These are phyloP conservation scores for Acanthoscelides obtectus DNA, from an alignment of 2,888 invertebrate genomes.

Conservation along the genomic window DNA sequence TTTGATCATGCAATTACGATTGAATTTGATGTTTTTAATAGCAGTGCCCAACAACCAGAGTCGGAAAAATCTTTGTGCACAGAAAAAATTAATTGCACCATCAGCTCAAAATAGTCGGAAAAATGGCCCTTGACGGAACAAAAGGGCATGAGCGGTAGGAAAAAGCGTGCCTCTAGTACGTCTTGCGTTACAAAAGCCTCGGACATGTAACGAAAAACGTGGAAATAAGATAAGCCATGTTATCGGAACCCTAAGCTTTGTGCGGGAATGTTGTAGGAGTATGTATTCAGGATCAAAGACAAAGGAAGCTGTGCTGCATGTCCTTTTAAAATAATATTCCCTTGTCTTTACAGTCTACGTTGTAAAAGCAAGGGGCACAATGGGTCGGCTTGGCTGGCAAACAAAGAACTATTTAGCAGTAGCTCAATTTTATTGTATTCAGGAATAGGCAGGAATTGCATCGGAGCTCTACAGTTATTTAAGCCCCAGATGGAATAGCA, in stretches of 20 bases:
- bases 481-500: too few relatives aligned
- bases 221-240: not conserved
- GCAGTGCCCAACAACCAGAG: too few relatives aligned
- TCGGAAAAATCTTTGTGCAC: too few relatives aligned
- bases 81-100: too few relatives aligned
- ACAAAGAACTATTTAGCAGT: not conserved
- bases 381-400: not conserved
- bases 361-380: not conserved
- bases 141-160: not conserved
- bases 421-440: not conserved
- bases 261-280: not conserved
- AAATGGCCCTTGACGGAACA: not conserved
- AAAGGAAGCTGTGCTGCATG: not conserved
- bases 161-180: not conserved
- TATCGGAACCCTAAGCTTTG: not conserved
- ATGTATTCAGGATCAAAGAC: conserved; percentile 1
- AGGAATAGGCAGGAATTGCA: not conserved
- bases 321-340: not conserved
- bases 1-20: too few relatives aligned
- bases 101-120: too few relatives aligned
- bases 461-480: too few relatives aligned
- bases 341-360: not conserved
- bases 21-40: too few relatives aligned
- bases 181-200: not conserved
- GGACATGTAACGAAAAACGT: not conserved